phyloP scores from a whole-genome alignment of 23 tunicate genomes.

The Halocynthia aurantium region DNA sequence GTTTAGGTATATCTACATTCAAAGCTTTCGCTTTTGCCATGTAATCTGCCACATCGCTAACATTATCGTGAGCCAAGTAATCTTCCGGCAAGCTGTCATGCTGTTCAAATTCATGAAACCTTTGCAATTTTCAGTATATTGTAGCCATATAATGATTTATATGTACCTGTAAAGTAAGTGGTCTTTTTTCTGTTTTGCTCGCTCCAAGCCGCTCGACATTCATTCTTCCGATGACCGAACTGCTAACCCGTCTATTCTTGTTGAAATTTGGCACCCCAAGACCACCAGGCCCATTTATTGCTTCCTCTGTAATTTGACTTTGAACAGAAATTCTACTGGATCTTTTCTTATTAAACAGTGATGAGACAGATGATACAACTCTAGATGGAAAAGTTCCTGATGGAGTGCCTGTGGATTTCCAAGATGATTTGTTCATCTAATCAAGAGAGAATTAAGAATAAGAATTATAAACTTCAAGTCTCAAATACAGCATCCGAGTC shows the following conservation, averaged over 20 bases:
- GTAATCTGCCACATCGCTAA: slow-evolving; percentile 9
- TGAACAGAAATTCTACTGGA: not conserved
- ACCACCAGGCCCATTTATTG: not conserved
- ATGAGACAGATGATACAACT: not conserved
- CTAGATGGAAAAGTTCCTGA: not conserved
- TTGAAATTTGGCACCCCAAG: not conserved
- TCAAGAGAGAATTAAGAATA: not conserved
- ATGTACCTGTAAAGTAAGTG: slow-evolving; percentile 28
- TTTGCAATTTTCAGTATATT: too few relatives aligned
- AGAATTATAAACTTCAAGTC: not conserved
- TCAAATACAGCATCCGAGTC: too few relatives aligned
- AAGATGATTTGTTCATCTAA: not conserved
- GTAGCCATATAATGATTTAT: too few relatives aligned
- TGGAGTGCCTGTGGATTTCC: slow-evolving; percentile 7
- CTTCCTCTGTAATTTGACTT: not conserved
- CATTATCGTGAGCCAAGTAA: slow-evolving; percentile 10
- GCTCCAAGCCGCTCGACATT: slow-evolving; percentile 32
- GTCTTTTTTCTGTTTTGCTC: slow-evolving; percentile 17
- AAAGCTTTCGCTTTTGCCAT: slow-evolving; percentile 20
- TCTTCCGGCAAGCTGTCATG: slow-evolving; percentile 23
- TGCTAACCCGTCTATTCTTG: slow-evolving; percentile 16
- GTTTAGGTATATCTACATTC: slow-evolving; percentile 9
- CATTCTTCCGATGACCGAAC: slow-evolving; percentile 57
- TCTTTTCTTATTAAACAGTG: too few relatives aligned
- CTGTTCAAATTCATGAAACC: not conserved